Percentiles rank a stretch among this genome's conserved stretches.
These are phyloP conservation scores for Dunckerocampus dactyliophorus DNA, from an alignment of 2,113 vertebrate species.

Conservation along the genomic window DNA sequence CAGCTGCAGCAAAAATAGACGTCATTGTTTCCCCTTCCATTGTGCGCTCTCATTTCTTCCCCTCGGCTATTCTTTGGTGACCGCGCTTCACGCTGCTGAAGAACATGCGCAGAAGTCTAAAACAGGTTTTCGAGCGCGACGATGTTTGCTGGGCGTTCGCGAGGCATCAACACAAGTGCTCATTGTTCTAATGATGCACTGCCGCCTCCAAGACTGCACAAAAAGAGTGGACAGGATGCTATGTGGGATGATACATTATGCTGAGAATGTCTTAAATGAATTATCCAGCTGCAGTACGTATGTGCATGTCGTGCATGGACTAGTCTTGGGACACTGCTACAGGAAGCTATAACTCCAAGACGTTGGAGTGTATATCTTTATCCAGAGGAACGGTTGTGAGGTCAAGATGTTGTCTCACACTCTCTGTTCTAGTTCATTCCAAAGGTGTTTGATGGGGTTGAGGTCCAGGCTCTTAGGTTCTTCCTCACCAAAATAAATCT, in stretches of 20 bases:
- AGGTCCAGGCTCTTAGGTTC: too few species aligned
- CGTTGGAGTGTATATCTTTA: not conserved
- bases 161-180: conserved; percentile 6
- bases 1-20: conserved; percentile 15
- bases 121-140: too few species aligned
- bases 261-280: conserved; percentile 18
- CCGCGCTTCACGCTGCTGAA: conserved; percentile 12
- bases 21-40: conserved; percentile 23
- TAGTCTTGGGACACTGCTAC: not conserved
- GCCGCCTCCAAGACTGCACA: conserved; percentile 1
- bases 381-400: not conserved
- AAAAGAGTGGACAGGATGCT: conserved; percentile 8
- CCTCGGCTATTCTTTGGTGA: conserved; percentile 17
- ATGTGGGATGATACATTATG: conserved; percentile 21
- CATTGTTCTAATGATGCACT: conserved; percentile 10
- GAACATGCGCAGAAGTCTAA: conserved; percentile 11
- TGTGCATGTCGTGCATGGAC: conserved; percentile 1
- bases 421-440: too few species aligned
- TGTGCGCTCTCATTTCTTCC: conserved; percentile 27
- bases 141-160: not conserved
- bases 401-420: too few species aligned
- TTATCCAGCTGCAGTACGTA: conserved; percentile 3
- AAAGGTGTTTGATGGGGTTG: too few species aligned
- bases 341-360: too few species aligned
- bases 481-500: too few species aligned